Conservation (phyloP, 2,888 invertebrate genomes). For the Folsomia manolachei region DNA sequence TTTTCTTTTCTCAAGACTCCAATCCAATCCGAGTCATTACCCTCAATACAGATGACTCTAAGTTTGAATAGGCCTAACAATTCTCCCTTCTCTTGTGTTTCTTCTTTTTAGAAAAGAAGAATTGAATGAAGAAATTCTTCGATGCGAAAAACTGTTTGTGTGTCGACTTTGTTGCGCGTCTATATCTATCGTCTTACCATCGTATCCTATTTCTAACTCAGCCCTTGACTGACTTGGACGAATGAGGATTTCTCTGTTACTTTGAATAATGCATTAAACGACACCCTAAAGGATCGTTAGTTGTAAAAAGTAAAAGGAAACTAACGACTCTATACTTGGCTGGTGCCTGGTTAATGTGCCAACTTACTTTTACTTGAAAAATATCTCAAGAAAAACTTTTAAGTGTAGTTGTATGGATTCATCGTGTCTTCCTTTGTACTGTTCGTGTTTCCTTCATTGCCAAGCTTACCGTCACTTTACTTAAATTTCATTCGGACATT, state of each 20-base stretch:
- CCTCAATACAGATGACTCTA: constrained; percentile 5
- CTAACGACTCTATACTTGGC: constrained; percentile 2
- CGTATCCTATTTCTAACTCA: too few species aligned
- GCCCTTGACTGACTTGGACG: not conserved
- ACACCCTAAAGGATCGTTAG: constrained; percentile 45
- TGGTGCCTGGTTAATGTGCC: not conserved
- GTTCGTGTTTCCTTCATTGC: not conserved
- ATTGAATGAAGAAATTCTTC: not conserved
- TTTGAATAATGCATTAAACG: constrained; percentile 47
- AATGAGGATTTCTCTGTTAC: constrained; percentile 2
- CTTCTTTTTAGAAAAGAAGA: too few species aligned
- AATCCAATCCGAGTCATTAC: constrained; percentile 12
- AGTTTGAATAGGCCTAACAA: not conserved
- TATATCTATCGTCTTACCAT: too few species aligned
- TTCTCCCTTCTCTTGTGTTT: not conserved
- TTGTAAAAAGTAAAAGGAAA: constrained; percentile 23
- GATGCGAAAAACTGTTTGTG: constrained; percentile 5
- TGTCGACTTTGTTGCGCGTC: not conserved
- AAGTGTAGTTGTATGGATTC: too few species aligned
- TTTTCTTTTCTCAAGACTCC: not conserved
- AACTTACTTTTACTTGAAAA: not conserved
- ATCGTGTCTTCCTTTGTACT: too few species aligned
- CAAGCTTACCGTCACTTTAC: not conserved
- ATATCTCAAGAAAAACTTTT: too few species aligned
- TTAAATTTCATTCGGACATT: not conserved